phyloP scores from a whole-genome alignment of 2,797 vertebrate species.

The Hydrophis major region DNA sequence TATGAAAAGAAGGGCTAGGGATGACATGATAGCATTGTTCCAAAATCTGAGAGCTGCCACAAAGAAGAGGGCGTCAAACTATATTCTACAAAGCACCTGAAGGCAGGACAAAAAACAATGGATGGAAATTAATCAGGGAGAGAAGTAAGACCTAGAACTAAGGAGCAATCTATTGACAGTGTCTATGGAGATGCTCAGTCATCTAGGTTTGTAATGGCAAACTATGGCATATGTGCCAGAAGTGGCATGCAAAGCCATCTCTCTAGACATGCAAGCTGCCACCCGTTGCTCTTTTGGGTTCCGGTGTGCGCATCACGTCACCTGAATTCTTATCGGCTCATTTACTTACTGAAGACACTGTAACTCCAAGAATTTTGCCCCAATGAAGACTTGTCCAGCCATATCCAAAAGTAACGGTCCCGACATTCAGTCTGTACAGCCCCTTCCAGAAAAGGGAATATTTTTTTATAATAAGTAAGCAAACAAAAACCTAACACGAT shows the following conservation, averaged over 20 bases:
- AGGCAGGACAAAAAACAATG: rapidly evolving
- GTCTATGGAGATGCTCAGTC: too few species aligned
- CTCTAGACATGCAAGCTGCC: too few species aligned
- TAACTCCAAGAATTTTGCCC: conserved; percentile 15
- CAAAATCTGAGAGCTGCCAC: background rate
- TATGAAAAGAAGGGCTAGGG: background rate
- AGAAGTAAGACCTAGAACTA: background rate
- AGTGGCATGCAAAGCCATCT: too few species aligned
- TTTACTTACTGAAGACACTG: conserved; percentile 26
- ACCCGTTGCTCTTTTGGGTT: too few species aligned
- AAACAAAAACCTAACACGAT: background rate
- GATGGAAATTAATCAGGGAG: background rate
- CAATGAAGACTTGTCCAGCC: conserved; percentile 13
- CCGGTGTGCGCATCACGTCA: rapidly evolving
- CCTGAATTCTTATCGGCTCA: background rate
- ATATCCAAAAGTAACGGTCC: conserved; percentile 26
- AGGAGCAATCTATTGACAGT: background rate
- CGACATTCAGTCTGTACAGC: conserved; percentile 2
- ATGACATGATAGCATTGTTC: background rate
- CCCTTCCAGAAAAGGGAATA: background rate
- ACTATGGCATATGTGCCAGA: too few species aligned
- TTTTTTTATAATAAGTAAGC: background rate
- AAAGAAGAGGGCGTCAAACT: background rate
- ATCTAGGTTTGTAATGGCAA: too few species aligned
- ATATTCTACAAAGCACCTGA: background rate